Evolutionary conservation across 2,888 invertebrate genomes (phyloP), one percentile per base, ranked within the genome.

Genomic region (Xylocampa areola): DNA sequence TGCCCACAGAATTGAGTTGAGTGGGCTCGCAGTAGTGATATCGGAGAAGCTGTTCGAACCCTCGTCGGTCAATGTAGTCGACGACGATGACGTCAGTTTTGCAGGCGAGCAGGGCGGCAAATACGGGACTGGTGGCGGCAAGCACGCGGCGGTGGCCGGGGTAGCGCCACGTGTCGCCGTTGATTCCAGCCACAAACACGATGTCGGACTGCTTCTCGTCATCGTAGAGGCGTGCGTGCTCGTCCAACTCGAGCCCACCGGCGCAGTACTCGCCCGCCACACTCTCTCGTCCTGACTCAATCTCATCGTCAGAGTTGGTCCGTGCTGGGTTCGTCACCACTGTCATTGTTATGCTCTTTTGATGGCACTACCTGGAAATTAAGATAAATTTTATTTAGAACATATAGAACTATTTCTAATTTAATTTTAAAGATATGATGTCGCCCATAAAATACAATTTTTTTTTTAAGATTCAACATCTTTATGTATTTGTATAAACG

Each of bases 61-160:
- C 96, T 43, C 96, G 90, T 29, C 95, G 95, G 64, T 96, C 96
- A 8, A 96, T 92, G 78, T 96, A 95, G 64, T 94, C 92, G 35
- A 96, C 92, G 47, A 92, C 80, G 79, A 95, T 86, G 63, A 94
- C 85, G 76, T 91, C 89, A 59, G 90, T 85, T 72, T 92, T 92
- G 62, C 81, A 84, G 25, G 86, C 79, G 25, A 94, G 86, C 83
- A 96, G 94, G 1, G 96, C 95, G 2, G 94, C 92, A 82, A 96
- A 96, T 44, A 95, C 95, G 2, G 95, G 95, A 60, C 95, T 96
- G 37, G 95, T 95, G 40, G 94, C 94, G 23, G 95, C 95, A 21
- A 96, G 92, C 33, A 96, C 94, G 37, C 95, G 93, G 4, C 95
- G 94, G 76, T 96, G 96, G 7, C 96, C 96, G n/a, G 96, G 96